Evolutionary conservation across 2,888 invertebrate species (phyloP), one percentile per base, ranked within the genome.

Genomic region (Electrophaes corylata): DNA sequence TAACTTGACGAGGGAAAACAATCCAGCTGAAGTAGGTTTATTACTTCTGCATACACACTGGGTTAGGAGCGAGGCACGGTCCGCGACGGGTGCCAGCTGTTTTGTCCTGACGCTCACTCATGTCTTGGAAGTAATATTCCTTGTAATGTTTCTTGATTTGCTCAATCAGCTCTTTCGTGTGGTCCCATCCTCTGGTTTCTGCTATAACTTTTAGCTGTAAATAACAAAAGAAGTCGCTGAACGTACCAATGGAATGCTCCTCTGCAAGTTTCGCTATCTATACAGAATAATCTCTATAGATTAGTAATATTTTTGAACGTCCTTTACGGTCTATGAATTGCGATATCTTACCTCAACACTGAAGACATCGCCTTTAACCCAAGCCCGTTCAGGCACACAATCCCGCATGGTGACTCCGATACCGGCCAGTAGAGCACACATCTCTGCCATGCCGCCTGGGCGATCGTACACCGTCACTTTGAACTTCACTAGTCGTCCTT

Each of bases 371-470:
- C 95, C 94, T 64, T 95, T 95, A 18, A 98, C 94, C 98, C 98
- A 99, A 2, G 98, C 98, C 51, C 98, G 92, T 79, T 99, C 98
- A 69, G 98, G 98, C 79, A 97, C 95, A 60, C 98, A 97, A 81
- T 98, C 98, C 77, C 98, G 97, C 68, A 99, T 95, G 20, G 95
- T 95, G 3, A 97, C 96, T 0, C 97, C 97, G 33, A 96, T 88
- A n/a, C 92, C 89, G 1, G 95, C 93, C 35, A 98, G 88, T 49
- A 96, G 75, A 62, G 92, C 89, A 68, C 97, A 96, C 12, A 98
- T 85, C 67, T 98, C 97, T 0, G 96, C 95, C 71, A 98, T 96
- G 11, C 96, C 97, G 2, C 97, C 97, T 0, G 97, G 97, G 58
- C 96, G 92, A 84, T 98, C 98, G 70, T 94, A 94, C 14, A 97